Evolutionary conservation across 2,888 invertebrate species (phyloP).

Genomic region (Noctua janthina): DNA sequence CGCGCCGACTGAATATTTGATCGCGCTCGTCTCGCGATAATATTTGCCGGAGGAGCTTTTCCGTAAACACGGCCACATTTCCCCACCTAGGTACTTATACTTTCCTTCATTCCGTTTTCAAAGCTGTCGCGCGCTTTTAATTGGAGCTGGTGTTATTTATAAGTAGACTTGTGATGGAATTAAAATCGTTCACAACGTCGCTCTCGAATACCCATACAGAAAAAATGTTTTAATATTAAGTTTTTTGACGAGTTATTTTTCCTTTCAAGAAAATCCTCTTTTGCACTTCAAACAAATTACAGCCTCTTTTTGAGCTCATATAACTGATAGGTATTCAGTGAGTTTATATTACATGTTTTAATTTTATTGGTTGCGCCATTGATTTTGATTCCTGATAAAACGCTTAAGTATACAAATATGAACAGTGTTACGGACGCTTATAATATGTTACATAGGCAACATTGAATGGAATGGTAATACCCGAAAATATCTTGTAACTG

Average conservation of each 20-base stretch:
- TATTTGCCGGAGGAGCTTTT: constrained; percentile 89
- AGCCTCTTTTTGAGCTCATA: constrained; percentile 75
- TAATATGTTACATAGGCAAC: constrained; percentile 28
- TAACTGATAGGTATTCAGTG: constrained; percentile 74
- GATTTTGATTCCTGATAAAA: constrained; percentile 57
- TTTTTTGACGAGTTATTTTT: constrained; percentile 83
- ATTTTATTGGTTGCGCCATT: constrained; percentile 68
- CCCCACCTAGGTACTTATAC: constrained; percentile 86
- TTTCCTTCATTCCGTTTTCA: constrained; percentile 86
- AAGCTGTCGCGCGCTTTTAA: constrained; percentile 88
- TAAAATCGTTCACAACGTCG: constrained; percentile 87
- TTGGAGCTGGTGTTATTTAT: constrained; percentile 87
- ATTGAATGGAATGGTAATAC: constrained; percentile 43
- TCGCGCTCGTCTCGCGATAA: constrained; percentile 89
- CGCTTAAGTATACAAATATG: constrained; percentile 38
- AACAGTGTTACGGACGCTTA: constrained; percentile 18
- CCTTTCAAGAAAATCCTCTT: constrained; percentile 82
- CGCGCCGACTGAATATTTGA: constrained; percentile 89
- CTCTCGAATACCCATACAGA: constrained; percentile 81
- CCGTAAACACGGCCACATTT: constrained; percentile 89
- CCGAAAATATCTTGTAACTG: constrained; percentile 30
- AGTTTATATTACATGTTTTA: constrained; percentile 70
- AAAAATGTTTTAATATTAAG: constrained; percentile 85
- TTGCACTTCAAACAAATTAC: constrained; percentile 85
- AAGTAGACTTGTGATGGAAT: constrained; percentile 89